Evolutionary conservation across 2,888 invertebrate species (phyloP).

Genomic region (Periphyllus acericola): DNA sequence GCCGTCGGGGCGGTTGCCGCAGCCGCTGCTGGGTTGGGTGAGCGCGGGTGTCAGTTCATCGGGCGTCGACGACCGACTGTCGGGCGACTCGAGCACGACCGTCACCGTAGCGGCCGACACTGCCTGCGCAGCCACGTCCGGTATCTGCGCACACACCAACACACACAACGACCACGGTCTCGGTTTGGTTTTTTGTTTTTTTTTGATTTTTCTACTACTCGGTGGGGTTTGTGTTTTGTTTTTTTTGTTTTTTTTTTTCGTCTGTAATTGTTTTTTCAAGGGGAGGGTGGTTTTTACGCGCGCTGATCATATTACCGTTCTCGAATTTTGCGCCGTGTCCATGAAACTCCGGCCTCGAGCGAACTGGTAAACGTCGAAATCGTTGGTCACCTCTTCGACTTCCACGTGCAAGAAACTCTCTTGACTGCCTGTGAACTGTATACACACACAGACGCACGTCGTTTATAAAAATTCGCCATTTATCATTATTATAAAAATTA

Average conservation of each 20-base stretch:
- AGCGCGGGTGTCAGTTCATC: conserved; percentile 74
- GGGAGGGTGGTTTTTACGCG: not conserved
- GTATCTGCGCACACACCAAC: conserved; percentile 38
- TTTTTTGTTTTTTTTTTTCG: not conserved
- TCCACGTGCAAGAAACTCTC: conserved; percentile 84
- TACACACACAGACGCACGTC: not conserved
- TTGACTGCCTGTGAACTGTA: conserved; percentile 83
- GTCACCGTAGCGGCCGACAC: conserved; percentile 9
- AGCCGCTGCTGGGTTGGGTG: conserved; percentile 10
- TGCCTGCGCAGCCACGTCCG: conserved; percentile 45
- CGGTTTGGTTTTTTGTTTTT: not conserved
- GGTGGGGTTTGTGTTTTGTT: no score
- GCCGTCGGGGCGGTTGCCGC: not conserved
- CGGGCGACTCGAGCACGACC: conserved; percentile 35
- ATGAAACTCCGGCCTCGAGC: conserved; percentile 54
- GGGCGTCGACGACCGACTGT: conserved; percentile 73
- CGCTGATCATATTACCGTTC: conserved; percentile 49
- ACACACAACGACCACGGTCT: conserved; percentile 27
- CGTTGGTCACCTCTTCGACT: conserved; percentile 66
- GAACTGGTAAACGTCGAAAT: conserved; percentile 63
- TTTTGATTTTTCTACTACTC: not conserved
- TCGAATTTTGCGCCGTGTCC: conserved; percentile 57
- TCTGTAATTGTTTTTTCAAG: not conserved
- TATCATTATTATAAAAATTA: not conserved
- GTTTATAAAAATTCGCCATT: not conserved